Conservation (phyloP, 1,140 invertebrate species). For the Drosophila leontia region DNA sequence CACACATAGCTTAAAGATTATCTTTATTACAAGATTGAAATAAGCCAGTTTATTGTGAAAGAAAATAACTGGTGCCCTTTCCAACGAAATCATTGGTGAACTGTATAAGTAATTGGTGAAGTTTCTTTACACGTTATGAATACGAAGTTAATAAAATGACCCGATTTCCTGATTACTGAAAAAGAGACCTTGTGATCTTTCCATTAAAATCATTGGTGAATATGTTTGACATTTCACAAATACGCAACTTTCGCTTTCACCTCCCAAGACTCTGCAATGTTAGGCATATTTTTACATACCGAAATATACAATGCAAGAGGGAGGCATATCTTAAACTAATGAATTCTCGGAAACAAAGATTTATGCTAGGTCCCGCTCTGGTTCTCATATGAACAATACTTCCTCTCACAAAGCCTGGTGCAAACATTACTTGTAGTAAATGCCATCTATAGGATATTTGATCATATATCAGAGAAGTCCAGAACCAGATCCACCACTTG, state of each 20-base stretch:
- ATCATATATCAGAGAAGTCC: slow-evolving; percentile 5
- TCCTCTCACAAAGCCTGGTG: not conserved
- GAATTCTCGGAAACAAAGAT: not conserved
- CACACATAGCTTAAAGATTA: not conserved
- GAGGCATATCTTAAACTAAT: not conserved
- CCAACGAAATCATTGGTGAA: not conserved
- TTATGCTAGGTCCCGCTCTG: not conserved
- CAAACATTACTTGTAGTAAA: slow-evolving; percentile 1
- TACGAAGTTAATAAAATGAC: not conserved
- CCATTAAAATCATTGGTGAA: not conserved
- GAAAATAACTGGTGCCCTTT: not conserved
- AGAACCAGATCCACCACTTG: slow-evolving; percentile 10
- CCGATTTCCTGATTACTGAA: too few relatives aligned
- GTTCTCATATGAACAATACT: not conserved
- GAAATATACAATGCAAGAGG: not conserved
- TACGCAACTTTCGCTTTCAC: not conserved
- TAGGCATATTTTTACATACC: not conserved
- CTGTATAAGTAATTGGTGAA: slow-evolving; percentile 3
- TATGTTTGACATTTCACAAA: not conserved
- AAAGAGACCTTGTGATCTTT: not conserved
- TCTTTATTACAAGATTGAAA: not conserved
- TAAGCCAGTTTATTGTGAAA: not conserved
- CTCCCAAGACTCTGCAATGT: not conserved
- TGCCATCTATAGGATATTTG: not conserved
- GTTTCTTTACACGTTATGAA: too few relatives aligned